phyloP scores from a whole-genome alignment of 1,140 invertebrate genomes.

The Conopomorpha cramerella region DNA sequence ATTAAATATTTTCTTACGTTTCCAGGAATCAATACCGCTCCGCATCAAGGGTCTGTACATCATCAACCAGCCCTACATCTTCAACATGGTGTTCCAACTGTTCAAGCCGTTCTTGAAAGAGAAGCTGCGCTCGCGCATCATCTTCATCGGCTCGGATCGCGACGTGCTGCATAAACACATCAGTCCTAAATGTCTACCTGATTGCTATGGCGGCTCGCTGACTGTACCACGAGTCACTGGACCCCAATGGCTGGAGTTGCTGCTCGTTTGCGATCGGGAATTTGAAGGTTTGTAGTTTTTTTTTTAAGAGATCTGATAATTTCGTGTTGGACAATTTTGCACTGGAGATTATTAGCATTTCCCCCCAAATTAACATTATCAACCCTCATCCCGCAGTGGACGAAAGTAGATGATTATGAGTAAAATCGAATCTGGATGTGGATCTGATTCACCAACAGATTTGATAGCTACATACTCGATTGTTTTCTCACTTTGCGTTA shows the following conservation, averaged over 20 bases:
- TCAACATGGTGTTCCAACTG: conserved; percentile 85
- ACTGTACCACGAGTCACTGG: conserved; percentile 69
- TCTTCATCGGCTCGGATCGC: conserved; percentile 83
- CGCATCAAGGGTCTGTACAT: conserved; percentile 86
- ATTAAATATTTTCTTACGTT: conserved; percentile 3
- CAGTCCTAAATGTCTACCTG: conserved; percentile 76
- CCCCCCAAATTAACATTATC: too few species aligned
- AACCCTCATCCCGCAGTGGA: too few species aligned
- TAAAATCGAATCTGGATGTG: too few species aligned
- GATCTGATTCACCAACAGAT: too few species aligned
- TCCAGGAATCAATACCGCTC: conserved; percentile 77
- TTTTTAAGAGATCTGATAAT: neutral
- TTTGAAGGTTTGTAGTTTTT: conserved; percentile 64
- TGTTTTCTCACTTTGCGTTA: too few species aligned
- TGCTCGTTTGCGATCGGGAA: conserved; percentile 73
- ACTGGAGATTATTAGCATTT: too few species aligned
- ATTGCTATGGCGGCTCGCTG: conserved; percentile 77
- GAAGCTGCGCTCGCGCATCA: conserved; percentile 74
- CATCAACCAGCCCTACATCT: conserved; percentile 85
- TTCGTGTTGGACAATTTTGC: too few species aligned
- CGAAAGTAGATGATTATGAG: too few species aligned
- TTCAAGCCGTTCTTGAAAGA: conserved; percentile 86
- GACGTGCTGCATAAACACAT: conserved; percentile 80
- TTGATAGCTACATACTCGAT: too few species aligned
- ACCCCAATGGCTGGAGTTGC: conserved; percentile 72